Percentiles rank a stretch among this genome's conserved stretches.
phyloP scores from a whole-genome alignment of 92 coral and sea anemone genomes.

The Paragorgia papillata region DNA sequence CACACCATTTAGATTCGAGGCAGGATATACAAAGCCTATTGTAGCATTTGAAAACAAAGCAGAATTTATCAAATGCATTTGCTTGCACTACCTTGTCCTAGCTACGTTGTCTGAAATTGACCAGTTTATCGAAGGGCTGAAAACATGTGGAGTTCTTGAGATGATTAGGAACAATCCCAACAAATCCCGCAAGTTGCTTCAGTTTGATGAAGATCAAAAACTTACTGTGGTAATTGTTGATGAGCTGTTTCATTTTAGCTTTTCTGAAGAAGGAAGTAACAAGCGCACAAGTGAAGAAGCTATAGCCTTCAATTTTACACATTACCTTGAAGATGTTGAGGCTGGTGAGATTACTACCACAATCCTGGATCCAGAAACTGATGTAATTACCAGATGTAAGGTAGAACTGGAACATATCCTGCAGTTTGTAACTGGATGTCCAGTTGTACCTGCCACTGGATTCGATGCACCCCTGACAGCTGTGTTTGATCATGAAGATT shows the following conservation, averaged over 20 bases:
- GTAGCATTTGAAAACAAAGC: slow-evolving; percentile 56
- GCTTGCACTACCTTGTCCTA: slow-evolving; percentile 54
- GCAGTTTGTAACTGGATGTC: slow-evolving; percentile 61
- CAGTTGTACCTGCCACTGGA: slow-evolving; percentile 55
- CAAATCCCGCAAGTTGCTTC: slow-evolving; percentile 58
- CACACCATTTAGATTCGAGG: slow-evolving; percentile 55
- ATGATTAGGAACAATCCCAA: slow-evolving; percentile 51
- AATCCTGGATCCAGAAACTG: slow-evolving; percentile 62
- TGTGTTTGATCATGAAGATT: slow-evolving; percentile 54
- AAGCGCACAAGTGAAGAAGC: slow-evolving; percentile 61
- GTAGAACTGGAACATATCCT: slow-evolving; percentile 54
- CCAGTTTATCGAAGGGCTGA: slow-evolving; percentile 61
- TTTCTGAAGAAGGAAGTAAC: slow-evolving; percentile 56
- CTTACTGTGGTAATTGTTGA: slow-evolving; percentile 55
- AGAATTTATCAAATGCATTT: slow-evolving; percentile 60
- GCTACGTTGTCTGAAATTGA: slow-evolving; percentile 60
- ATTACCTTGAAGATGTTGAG: slow-evolving; percentile 67
- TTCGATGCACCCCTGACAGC: slow-evolving; percentile 44
- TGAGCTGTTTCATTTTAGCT: slow-evolving; percentile 40
- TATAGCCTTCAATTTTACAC: slow-evolving; percentile 68
- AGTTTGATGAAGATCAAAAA: slow-evolving; percentile 42
- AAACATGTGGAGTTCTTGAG: slow-evolving; percentile 52
- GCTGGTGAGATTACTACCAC: slow-evolving; percentile 50
- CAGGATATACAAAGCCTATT: slow-evolving; percentile 55
- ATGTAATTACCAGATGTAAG: slow-evolving; percentile 34